Conservation (phyloP, 2,797 vertebrate genomes). For the Anisognathus igniventris region DNA sequence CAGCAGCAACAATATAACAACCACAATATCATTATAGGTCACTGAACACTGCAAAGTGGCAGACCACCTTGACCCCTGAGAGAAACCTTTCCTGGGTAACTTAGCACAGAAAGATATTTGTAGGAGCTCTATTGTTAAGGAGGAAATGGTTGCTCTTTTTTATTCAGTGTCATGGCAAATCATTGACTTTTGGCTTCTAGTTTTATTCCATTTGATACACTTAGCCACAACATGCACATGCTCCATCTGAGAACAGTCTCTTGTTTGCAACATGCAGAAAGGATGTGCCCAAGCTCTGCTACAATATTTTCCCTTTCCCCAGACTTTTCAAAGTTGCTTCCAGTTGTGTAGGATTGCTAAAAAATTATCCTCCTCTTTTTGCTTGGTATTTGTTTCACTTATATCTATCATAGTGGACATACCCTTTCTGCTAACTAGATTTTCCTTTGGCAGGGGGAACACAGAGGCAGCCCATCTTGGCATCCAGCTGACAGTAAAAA, state of each 20-base stretch:
- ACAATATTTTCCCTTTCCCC: neutral
- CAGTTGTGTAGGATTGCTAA: neutral
- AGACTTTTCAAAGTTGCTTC: neutral
- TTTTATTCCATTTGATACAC: neutral
- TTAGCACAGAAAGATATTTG: neutral
- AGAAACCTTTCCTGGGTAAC: neutral
- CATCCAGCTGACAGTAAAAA: neutral
- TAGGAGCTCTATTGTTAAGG: neutral
- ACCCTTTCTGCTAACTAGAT: neutral
- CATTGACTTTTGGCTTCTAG: neutral
- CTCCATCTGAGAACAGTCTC: neutral
- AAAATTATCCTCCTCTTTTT: neutral
- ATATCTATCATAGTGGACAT: neutral
- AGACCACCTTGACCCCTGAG: neutral
- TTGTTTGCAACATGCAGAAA: neutral
- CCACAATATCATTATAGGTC: neutral
- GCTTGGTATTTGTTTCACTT: neutral
- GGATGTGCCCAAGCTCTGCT: neutral
- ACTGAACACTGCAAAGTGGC: neutral
- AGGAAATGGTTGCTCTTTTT: neutral
- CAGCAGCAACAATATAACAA: rapidly evolving
- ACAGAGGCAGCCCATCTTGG: neutral
- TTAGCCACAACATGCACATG: neutral
- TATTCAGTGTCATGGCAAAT: neutral
- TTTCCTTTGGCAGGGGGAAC: neutral